These are phyloP conservation scores for Forficula auricularia DNA, from an alignment of 1,140 invertebrate genomes.

Conservation along the genomic window DNA sequence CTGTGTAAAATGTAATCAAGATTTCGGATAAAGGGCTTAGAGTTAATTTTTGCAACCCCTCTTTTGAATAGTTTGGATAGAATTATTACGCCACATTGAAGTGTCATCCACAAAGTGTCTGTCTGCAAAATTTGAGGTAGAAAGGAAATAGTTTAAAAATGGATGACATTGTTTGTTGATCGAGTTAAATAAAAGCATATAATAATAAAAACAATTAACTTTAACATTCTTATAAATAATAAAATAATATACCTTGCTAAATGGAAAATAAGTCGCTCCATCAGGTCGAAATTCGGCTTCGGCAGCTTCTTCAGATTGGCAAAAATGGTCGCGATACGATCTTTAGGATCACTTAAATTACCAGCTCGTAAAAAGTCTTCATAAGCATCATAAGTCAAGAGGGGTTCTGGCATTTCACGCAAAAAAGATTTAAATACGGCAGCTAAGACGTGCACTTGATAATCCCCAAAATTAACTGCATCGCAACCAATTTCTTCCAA, in stretches of 20 bases:
- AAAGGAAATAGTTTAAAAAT: too few relatives aligned
- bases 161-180: too few relatives aligned
- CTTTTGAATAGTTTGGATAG: too few relatives aligned
- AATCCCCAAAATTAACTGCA: constrained; percentile 46
- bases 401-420: constrained; percentile 79
- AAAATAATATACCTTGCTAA: constrained; percentile 44
- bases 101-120: too few relatives aligned
- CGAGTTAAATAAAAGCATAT: too few relatives aligned
- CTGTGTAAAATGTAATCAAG: too few relatives aligned
- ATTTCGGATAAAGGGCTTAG: too few relatives aligned
- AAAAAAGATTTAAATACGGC: constrained; percentile 85
- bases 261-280: constrained; percentile 86
- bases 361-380: constrained; percentile 81
- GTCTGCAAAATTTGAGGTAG: too few relatives aligned
- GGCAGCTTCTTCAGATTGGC: constrained; percentile 78
- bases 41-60: too few relatives aligned
- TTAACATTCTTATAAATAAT: constrained; percentile 1
- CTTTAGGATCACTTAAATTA: constrained; percentile 61
- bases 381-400: constrained; percentile 84
- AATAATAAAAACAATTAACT: constrained; percentile 4
- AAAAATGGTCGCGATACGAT: constrained; percentile 67
- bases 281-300: constrained; percentile 72
- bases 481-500: constrained; percentile 56
- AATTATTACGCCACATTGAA: too few relatives aligned
- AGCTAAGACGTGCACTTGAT: constrained; percentile 72